Evolutionary conservation across 2,888 invertebrate genomes (phyloP).

Genomic region (Pandemis cinnamomeana): DNA sequence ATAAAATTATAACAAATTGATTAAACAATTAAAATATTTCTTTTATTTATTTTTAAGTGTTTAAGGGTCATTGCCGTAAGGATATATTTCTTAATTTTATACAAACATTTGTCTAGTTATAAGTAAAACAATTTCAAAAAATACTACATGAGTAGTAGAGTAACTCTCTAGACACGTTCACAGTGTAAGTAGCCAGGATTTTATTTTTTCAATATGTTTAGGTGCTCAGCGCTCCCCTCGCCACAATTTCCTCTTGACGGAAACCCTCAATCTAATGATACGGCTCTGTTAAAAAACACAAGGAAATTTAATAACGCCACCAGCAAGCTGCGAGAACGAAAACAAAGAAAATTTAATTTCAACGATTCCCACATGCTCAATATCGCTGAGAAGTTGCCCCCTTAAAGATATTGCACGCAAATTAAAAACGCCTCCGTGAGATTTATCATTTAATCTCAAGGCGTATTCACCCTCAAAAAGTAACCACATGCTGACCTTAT

Average conservation of each 20-base stretch:
- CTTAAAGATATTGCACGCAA: constrained; percentile 60
- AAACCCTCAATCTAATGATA: constrained; percentile 85
- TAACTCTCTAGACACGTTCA: constrained; percentile 49
- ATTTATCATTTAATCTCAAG: constrained; percentile 32
- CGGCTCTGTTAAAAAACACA: constrained; percentile 85
- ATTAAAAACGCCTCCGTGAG: constrained; percentile 58
- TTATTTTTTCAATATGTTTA: constrained; percentile 85
- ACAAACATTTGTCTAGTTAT: background rate
- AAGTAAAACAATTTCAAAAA: background rate
- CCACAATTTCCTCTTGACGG: constrained; percentile 85
- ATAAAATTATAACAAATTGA: too few relatives aligned
- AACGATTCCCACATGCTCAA: constrained; percentile 83
- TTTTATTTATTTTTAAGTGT: too few relatives aligned
- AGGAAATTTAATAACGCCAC: constrained; percentile 84
- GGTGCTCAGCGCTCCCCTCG: constrained; percentile 79
- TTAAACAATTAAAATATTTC: too few relatives aligned
- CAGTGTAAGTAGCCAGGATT: constrained; percentile 78
- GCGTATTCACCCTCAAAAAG: background rate
- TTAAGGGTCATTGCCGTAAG: too few relatives aligned
- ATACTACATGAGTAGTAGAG: constrained; percentile 57
- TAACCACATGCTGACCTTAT: constrained; percentile 32
- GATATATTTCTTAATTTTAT: too few relatives aligned
- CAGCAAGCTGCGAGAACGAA: constrained; percentile 70
- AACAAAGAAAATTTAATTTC: constrained; percentile 84
- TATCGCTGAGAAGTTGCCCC: constrained; percentile 76